These are phyloP conservation scores for Glossophaga mutica DNA, from an alignment of 2,797 vertebrate species.

Conservation along the genomic window DNA sequence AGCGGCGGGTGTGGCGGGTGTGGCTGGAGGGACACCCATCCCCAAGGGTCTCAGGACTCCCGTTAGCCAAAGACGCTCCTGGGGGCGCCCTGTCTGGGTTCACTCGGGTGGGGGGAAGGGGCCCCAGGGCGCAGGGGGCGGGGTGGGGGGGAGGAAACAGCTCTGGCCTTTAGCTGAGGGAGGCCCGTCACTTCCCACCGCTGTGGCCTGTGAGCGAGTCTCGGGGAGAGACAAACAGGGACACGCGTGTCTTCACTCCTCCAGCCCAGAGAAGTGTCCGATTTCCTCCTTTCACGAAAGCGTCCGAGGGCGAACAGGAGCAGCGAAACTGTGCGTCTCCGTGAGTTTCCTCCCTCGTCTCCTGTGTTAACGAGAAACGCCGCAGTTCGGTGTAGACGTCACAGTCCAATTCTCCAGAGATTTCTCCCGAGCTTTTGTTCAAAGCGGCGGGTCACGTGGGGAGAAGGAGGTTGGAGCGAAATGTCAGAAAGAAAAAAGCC, in stretches of 20 bases:
- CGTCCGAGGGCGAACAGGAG: neutral
- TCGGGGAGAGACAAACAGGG: neutral
- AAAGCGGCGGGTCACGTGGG: neutral
- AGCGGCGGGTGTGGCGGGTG: neutral
- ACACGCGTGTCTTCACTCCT: neutral
- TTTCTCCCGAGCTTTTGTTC: conserved; percentile 24
- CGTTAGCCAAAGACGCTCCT: neutral
- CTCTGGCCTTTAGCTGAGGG: neutral
- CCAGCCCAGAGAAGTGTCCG: neutral
- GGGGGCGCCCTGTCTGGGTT: neutral
- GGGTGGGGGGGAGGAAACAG: neutral
- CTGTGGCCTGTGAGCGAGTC: neutral
- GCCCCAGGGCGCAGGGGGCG: neutral
- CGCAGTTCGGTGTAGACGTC: neutral
- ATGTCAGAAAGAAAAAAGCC: neutral
- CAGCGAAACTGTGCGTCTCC: neutral
- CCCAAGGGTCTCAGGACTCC: neutral
- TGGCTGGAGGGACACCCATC: neutral
- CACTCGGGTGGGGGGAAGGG: neutral
- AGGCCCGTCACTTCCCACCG: neutral
- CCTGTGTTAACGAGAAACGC: neutral
- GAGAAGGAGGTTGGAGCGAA: neutral
- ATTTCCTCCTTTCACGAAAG: neutral
- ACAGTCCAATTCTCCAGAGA: neutral
- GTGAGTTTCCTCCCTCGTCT: neutral